A percentile compares a stretch with the other conserved stretches of the same genome.
Evolutionary conservation across 2,888 invertebrate genomes (phyloP).

Genomic region (Campaea margaritaria): DNA sequence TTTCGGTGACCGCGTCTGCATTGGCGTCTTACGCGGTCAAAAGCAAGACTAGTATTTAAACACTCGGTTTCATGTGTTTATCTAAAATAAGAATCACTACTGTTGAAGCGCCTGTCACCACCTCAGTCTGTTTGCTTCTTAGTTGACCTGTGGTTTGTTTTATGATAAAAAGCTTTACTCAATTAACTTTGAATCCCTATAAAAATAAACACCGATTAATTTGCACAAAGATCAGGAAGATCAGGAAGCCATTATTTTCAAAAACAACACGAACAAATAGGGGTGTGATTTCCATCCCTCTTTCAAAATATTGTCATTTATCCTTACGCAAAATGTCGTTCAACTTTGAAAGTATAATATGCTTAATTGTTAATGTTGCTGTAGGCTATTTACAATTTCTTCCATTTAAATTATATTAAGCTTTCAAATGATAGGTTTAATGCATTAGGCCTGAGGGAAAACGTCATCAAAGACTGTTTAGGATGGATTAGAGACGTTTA

Average conservation of each 20-base stretch:
- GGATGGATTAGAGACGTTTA: slow-evolving; percentile 8
- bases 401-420: slow-evolving; percentile 35
- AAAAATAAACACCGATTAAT: too few relatives aligned
- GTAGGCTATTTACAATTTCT: slow-evolving; percentile 50
- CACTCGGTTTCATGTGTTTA: too few relatives aligned
- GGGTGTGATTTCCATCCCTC: slow-evolving; percentile 45
- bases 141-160: too few relatives aligned
- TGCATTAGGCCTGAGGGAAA: slow-evolving; percentile 33
- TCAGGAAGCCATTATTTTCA: slow-evolving; percentile 34
- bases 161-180: too few relatives aligned
- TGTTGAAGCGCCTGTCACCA: neutral
- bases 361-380: slow-evolving; percentile 59
- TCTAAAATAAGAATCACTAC: too few relatives aligned
- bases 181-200: too few relatives aligned
- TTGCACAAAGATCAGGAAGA: slow-evolving; percentile 3
- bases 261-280: slow-evolving; percentile 39
- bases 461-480: slow-evolving; percentile 32
- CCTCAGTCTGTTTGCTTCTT: neutral
- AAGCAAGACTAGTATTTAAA: too few relatives aligned
- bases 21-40: too few relatives aligned
- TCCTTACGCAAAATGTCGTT: slow-evolving; percentile 56
- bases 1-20: too few relatives aligned
- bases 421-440: slow-evolving; percentile 32
- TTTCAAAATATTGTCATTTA: slow-evolving; percentile 58
- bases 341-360: slow-evolving; percentile 55